A percentile compares a stretch with the other conserved stretches of the same genome.
Conservation (phyloP, 2,888 invertebrate genomes). For the Pogonocherus hispidulus region DNA sequence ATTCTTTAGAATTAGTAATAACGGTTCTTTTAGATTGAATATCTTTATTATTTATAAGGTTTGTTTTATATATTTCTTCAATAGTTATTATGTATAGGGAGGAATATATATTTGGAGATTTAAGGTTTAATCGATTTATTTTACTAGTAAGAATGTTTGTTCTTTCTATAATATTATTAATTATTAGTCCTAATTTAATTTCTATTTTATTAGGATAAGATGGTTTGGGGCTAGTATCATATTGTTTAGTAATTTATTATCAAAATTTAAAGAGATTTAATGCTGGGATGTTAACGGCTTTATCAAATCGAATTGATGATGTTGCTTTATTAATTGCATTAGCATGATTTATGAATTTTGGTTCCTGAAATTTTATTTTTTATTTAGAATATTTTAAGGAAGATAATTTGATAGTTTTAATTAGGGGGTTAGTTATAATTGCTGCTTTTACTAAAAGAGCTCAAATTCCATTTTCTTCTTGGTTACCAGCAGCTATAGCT, state of each 20-base stretch:
- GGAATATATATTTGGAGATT: slow-evolving; percentile 75
- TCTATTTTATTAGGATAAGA: slow-evolving; percentile 79
- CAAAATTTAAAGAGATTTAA: slow-evolving; percentile 78
- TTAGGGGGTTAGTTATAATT: too few species aligned
- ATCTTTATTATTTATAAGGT: slow-evolving; percentile 76
- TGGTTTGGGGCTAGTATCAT: slow-evolving; percentile 80
- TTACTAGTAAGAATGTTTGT: slow-evolving; percentile 76
- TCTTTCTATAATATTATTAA: too few species aligned
- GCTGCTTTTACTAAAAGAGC: slow-evolving; percentile 84
- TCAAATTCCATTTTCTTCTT: slow-evolving; percentile 85
- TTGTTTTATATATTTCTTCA: slow-evolving; percentile 78
- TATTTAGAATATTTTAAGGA: slow-evolving; percentile 20
- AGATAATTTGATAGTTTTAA: too few species aligned
- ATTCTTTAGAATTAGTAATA: slow-evolving; percentile 70
- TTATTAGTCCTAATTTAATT: slow-evolving; percentile 80
- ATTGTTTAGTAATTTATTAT: slow-evolving; percentile 81
- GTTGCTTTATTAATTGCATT: slow-evolving; percentile 73
- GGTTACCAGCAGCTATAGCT: slow-evolving; percentile 70
- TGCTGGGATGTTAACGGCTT: slow-evolving; percentile 80
- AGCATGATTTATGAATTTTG: too few species aligned
- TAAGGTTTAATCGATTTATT: slow-evolving; percentile 76
- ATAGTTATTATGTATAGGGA: slow-evolving; percentile 76
- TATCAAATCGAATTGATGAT: slow-evolving; percentile 83
- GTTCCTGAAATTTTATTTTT: slow-evolving; percentile 28
- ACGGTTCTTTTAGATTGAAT: too few species aligned